Conservation (phyloP, 2,113 vertebrate species). For the Osmerus mordax region DNA sequence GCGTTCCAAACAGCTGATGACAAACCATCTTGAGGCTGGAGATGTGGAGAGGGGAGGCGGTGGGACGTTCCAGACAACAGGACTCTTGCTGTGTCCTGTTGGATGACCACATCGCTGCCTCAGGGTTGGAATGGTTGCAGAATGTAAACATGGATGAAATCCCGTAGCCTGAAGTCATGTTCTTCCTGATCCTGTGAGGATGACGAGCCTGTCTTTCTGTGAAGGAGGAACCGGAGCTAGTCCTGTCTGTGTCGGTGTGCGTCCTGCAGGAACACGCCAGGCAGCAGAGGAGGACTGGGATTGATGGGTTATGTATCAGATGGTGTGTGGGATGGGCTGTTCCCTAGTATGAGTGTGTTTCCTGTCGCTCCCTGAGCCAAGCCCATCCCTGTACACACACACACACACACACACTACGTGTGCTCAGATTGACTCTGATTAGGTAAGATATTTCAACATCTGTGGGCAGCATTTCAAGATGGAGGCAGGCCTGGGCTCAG, state of each 20-base stretch:
- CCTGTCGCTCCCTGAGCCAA: constrained; percentile 32
- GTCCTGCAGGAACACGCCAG: no score
- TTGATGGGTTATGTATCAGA: constrained; percentile 1
- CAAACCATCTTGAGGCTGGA: not conserved
- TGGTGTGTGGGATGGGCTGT: constrained; percentile 1
- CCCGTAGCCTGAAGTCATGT: constrained; percentile 24
- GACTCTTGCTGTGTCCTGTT: no score
- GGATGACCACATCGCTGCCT: no score
- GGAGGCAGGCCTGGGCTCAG: constrained; percentile 28
- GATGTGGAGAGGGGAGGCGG: no score
- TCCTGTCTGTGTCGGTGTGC: no score
- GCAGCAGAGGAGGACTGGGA: constrained; percentile 12
- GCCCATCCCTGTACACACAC: constrained; percentile 52
- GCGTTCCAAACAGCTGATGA: constrained; percentile 40
- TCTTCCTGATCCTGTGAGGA: not conserved
- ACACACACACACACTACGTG: not conserved
- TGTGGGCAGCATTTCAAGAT: constrained; percentile 39
- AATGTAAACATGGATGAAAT: no score
- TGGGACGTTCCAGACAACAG: no score
- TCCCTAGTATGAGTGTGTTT: constrained; percentile 44
- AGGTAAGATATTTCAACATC: constrained; percentile 51
- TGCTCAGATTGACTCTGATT: constrained; percentile 36
- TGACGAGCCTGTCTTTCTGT: no score
- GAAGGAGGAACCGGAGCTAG: no score
- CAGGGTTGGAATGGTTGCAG: no score